Base-by-base conservation (phyloP, 2,113 vertebrate genomes). In the Pomatostomus ruficeps region DNA sequence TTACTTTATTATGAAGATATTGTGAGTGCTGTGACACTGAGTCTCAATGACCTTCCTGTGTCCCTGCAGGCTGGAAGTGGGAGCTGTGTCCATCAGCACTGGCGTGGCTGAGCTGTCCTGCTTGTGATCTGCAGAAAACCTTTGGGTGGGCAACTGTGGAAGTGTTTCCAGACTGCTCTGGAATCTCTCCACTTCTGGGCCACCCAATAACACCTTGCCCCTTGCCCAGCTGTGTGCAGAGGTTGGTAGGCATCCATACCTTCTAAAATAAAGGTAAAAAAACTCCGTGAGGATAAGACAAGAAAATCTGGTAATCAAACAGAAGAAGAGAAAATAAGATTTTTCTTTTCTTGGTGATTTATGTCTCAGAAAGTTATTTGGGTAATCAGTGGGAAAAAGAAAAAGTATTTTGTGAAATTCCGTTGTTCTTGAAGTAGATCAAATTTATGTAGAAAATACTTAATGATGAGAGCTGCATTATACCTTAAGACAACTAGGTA, bases 71-170 rank as follows among this genome's bases (percentile, higher is more conserved):
- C 42, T 40, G 36, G 38, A 12, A 63, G 38, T 8, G 29, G 36
- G 54, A 79, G 49, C 43, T 80, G 12, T 46, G 38, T 35, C 51
- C 0, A 0, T 20, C 35, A 63, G 43, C 40, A 9, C 23, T 2
- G 0, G 25, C 13, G 8, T 2, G 36, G 7, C 38, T 22, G 78
- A 67, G 36, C 38, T 49, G 20, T 49, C 38, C 36, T 28, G n/a
- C 10, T 0, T 0, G 8, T 36, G 57, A 58, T 43, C 52, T 74
- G 29, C 48, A 9, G 1, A 0, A 9, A 2, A 45, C 16, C 29
- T 58, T 62, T 49, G 52, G 22, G 7, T 21, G 15, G 20, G 33
- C 21, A 51, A 0, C 17, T 19, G 9, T 38, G 42, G 18, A 54
- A 75, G 12, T 2, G 3, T 36, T 80, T 67, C 45, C 33, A 54